Percentiles rank a stretch among this genome's conserved stretches.
Evolutionary conservation across 1,140 invertebrate species (phyloP).

Genomic region (Heliothis virescens): DNA sequence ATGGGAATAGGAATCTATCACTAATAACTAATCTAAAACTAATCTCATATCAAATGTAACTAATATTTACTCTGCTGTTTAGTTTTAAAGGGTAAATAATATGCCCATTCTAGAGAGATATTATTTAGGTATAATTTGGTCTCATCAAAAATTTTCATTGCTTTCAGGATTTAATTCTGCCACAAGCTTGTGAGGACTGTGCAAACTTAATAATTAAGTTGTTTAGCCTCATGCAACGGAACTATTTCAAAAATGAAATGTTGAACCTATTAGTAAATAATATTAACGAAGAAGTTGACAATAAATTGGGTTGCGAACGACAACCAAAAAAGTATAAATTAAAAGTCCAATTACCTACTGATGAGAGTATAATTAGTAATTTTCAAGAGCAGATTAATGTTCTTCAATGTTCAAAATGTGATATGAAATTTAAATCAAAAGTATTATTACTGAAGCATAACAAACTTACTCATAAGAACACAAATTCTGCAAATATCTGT

Average conservation of each 20-base stretch:
- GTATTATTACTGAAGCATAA: conserved; percentile 48
- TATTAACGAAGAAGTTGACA: conserved; percentile 51
- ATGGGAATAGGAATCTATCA: no score
- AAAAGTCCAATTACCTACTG: conserved; percentile 14
- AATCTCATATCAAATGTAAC: no score
- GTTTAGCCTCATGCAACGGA: conserved; percentile 56
- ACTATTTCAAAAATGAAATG: conserved; percentile 50
- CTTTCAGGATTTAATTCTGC: conserved; percentile 65
- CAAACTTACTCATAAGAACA: conserved; percentile 47
- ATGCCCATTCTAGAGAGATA: no score
- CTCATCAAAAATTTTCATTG: no score
- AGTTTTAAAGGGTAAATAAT: no score
- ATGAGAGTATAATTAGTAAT: conserved; percentile 5
- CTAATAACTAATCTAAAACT: no score
- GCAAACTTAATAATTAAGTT: conserved; percentile 60
- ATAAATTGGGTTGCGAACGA: conserved; percentile 31
- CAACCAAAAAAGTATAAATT: conserved; percentile 30
- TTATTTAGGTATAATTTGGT: no score
- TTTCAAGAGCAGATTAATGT: background rate
- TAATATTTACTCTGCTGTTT: no score
- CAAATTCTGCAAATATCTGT: conserved; percentile 54
- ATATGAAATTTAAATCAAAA: conserved; percentile 51
- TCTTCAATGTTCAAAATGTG: conserved; percentile 50
- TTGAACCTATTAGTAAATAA: conserved; percentile 54
- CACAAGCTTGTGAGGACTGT: conserved; percentile 62